Conservation (phyloP, 2,888 invertebrate genomes). For the Leptinotarsa haldemani region DNA sequence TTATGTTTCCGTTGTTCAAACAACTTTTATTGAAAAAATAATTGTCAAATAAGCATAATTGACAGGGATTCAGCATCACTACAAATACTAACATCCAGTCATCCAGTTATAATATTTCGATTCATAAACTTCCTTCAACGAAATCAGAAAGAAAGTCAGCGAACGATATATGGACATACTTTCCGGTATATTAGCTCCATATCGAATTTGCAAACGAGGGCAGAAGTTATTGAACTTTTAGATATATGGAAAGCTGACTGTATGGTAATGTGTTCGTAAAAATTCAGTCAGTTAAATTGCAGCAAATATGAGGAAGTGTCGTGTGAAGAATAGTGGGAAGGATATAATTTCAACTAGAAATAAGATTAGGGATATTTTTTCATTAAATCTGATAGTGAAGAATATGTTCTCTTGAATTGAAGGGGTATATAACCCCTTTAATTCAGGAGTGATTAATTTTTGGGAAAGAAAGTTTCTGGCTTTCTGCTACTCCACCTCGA, state of each 20-base stretch:
- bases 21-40: too few relatives aligned
- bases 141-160: background rate
- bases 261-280: background rate
- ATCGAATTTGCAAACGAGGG: constrained; percentile 4
- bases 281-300: background rate
- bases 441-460: too few relatives aligned
- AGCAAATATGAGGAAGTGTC: background rate
- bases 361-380: background rate
- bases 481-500: too few relatives aligned
- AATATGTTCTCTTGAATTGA: background rate
- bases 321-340: background rate
- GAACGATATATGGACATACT: constrained; percentile 7
- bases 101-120: background rate
- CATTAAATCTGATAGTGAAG: background rate
- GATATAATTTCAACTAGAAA: background rate
- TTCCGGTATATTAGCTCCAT: constrained; percentile 3
- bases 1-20: too few relatives aligned
- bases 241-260: constrained; percentile 4
- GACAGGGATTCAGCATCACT: too few relatives aligned
- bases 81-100: too few relatives aligned
- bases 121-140: background rate
- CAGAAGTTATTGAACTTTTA: background rate
- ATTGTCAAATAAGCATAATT: too few relatives aligned
- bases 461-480: too few relatives aligned
- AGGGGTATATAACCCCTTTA: too few relatives aligned